Evolutionary conservation across 2,888 invertebrate species (phyloP).

Genomic region (Bembecia ichneumoniformis): DNA sequence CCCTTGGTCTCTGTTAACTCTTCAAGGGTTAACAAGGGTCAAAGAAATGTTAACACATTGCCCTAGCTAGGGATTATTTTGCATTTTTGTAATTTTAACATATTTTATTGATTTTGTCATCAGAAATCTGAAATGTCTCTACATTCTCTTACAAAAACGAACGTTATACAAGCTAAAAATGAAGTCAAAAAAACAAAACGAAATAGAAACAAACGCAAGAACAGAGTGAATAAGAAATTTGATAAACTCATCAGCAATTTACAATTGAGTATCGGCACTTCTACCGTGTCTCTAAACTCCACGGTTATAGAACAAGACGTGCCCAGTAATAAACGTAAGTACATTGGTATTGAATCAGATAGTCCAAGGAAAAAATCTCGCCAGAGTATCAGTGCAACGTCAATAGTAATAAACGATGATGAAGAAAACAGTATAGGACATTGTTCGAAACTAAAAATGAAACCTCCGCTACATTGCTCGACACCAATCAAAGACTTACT

Average conservation of each 20-base stretch:
- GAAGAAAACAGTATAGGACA: conserved; percentile 16
- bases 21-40: too few relatives aligned
- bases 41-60: too few relatives aligned
- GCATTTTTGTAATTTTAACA: too few relatives aligned
- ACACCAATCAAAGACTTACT: conserved; percentile 26
- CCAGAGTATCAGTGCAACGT: neutral
- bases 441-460: conserved; percentile 12
- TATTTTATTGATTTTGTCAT: neutral
- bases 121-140: neutral
- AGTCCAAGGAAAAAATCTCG: neutral
- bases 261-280: neutral
- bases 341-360: neutral
- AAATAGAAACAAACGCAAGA: neutral
- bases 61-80: too few relatives aligned
- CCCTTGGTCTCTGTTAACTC: too few relatives aligned
- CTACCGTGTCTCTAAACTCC: too few relatives aligned
- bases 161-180: neutral
- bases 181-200: neutral
- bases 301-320: neutral
- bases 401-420: conserved; percentile 28
- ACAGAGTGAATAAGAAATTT: neutral
- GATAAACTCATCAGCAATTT: neutral
- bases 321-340: neutral
- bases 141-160: neutral
- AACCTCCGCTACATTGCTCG: conserved; percentile 30